Evolutionary conservation across 2,888 invertebrate species (phyloP).

Genomic region (Asteroscopus sphinx): DNA sequence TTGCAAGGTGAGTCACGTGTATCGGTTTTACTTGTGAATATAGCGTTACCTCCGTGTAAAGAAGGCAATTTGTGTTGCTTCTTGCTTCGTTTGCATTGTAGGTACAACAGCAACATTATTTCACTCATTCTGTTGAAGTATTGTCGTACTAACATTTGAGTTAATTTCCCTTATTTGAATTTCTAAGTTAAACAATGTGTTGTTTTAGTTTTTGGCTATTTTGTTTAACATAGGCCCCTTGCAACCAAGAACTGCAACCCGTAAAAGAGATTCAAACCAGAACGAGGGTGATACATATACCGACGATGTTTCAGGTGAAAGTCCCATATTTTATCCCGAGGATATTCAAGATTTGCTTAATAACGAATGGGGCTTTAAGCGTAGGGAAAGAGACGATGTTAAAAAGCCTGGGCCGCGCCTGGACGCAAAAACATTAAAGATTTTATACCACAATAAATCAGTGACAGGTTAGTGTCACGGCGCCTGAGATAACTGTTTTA

Average conservation of each 20-base stretch:
- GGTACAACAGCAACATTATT: constrained; percentile 69
- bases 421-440: constrained; percentile 91
- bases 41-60: constrained; percentile 60
- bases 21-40: constrained; percentile 30
- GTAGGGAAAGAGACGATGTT: constrained; percentile 97
- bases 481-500: constrained; percentile 78
- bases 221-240: constrained; percentile 66
- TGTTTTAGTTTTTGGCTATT: constrained; percentile 65
- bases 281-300: constrained; percentile 77
- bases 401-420: constrained; percentile 98
- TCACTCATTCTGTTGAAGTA: constrained; percentile 70
- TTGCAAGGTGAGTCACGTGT: constrained; percentile 73
- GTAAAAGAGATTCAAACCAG: constrained; percentile 65
- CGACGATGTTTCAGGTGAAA: constrained; percentile 89
- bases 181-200: constrained; percentile 64
- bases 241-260: constrained; percentile 60
- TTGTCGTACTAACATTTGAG: constrained; percentile 63
- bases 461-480: constrained; percentile 89
- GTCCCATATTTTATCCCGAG: constrained; percentile 84
- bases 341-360: constrained; percentile 91
- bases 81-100: constrained; percentile 77
- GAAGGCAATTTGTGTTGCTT: constrained; percentile 78
- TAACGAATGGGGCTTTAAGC: constrained; percentile 94
- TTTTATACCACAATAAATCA: constrained; percentile 85
- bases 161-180: constrained; percentile 68